Evolutionary conservation across 2,113 vertebrate species (phyloP), one percentile per base, ranked within the genome.

Genomic region (Anolis sagrei): DNA sequence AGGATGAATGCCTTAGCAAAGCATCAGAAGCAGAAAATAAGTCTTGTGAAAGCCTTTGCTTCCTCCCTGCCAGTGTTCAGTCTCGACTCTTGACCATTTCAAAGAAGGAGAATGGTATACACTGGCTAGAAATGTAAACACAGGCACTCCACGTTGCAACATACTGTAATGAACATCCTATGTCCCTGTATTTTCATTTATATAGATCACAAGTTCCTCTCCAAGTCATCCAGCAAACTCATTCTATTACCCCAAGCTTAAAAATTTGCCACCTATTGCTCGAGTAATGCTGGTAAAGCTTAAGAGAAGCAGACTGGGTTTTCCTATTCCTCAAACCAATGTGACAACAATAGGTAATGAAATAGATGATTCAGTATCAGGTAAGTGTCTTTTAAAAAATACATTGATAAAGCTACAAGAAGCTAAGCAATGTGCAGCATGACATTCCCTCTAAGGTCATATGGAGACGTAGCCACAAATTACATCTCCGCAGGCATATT

Each of bases 141-240:
- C 32, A 5, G 9, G 34, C 25, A 25, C 16, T 13, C 8, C 27
- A 9, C 36, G 2, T n/a, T 83, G 36, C 11, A 25, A 25, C 4
- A 7, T n/a, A n/a, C 48, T 44, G 27, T 19, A 13, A 58, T 64
- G 4, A 34, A 48, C 2, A 79, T 34, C n/a, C 27, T 85, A 27
- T 19, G 1, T 4, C 1, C 54, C 21, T 85, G 81, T 70, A 69
- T 69, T 87, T 39, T 36, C 77, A 66, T 81, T 82, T 48, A 51
- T 48, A 51, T 83, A 99, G 99, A 99, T 99, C 83, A 99, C 98
- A 0, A 97, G 97, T 29, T 98, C 98, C 9, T 97, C 95, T 49
- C 99, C 99, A 7, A 98, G 96, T 78, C 99, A 99, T 87, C 99
- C 99, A 0, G 98, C 98, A 77, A 99, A 98, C 89, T 99, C 99